Percentiles rank a stretch among this genome's conserved stretches.
Conservation (phyloP, 2,888 invertebrate species). For the Zhuqinia jingwanae region DNA sequence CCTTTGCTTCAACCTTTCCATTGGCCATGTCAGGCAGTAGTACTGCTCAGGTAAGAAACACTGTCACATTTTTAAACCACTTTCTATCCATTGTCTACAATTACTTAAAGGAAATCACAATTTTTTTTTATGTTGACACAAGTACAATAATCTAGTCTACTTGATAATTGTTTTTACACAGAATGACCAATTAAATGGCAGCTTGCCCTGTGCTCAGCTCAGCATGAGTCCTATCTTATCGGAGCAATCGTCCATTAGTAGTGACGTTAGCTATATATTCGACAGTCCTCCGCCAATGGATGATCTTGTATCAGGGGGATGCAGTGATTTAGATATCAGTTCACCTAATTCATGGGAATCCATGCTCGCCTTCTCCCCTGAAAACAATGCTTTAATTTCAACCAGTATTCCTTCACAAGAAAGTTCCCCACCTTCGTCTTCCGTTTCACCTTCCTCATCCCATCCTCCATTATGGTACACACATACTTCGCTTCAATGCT, state of each 20-base stretch:
- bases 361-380: conserved; percentile 20
- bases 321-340: conserved; percentile 39
- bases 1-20: conserved; percentile 20
- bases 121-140: no score
- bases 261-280: conserved; percentile 32
- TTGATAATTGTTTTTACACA: neutral
- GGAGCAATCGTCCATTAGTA: conserved; percentile 19
- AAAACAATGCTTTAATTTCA: conserved; percentile 16
- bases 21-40: neutral
- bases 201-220: conserved; percentile 1
- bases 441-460: neutral
- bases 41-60: conserved; percentile 20
- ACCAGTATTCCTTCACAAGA: conserved; percentile 52
- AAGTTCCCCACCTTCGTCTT: neutral
- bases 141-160: neutral
- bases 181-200: conserved; percentile 36
- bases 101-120: no score
- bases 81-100: no score
- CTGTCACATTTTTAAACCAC: neutral
- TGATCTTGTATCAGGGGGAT: conserved; percentile 37
- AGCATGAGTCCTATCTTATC: conserved; percentile 1
- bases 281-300: conserved; percentile 18
- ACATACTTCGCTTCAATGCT: conserved; percentile 2
- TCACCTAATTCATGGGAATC: conserved; percentile 29
- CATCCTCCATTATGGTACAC: neutral